These are phyloP conservation scores for Cephus runcator DNA, from an alignment of 2,888 invertebrate species.

Conservation along the genomic window DNA sequence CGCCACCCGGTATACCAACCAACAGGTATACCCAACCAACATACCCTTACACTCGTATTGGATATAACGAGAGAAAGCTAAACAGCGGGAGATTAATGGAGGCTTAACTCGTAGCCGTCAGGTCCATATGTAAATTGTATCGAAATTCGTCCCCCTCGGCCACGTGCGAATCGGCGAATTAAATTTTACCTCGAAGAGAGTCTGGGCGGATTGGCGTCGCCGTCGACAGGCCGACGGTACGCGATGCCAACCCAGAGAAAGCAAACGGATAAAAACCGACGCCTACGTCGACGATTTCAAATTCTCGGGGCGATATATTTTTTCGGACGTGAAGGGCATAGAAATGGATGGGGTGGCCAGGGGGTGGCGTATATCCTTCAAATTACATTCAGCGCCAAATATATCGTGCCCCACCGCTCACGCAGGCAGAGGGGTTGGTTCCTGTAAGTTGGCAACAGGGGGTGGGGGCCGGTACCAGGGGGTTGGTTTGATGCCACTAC, in stretches of 20 bases:
- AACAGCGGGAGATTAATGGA: constrained; percentile 1
- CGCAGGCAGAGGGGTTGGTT: neutral
- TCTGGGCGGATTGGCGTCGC: neutral
- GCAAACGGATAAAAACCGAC: neutral
- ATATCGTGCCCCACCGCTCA: constrained; percentile 27
- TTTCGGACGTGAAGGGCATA: constrained; percentile 6
- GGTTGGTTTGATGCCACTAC: neutral
- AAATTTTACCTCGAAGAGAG: neutral
- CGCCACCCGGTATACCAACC: neutral
- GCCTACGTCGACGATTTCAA: constrained; percentile 3
- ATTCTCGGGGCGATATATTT: neutral
- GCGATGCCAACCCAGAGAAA: neutral
- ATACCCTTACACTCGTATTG: neutral
- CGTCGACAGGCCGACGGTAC: neutral
- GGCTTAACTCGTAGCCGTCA: neutral
- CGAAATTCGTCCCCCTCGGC: neutral
- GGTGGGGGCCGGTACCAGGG: too few relatives aligned
- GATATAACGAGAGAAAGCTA: constrained; percentile 1
- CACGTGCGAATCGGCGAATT: neutral
- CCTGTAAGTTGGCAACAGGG: neutral
- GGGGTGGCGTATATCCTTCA: constrained; percentile 16
- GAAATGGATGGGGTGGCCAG: neutral
- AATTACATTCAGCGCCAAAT: constrained; percentile 44
- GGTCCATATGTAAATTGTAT: neutral
- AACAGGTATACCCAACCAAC: neutral